A percentile compares a stretch with the other conserved stretches of the same genome.
Evolutionary conservation across 2,888 invertebrate genomes (phyloP).

Genomic region (Aphodius granarius): DNA sequence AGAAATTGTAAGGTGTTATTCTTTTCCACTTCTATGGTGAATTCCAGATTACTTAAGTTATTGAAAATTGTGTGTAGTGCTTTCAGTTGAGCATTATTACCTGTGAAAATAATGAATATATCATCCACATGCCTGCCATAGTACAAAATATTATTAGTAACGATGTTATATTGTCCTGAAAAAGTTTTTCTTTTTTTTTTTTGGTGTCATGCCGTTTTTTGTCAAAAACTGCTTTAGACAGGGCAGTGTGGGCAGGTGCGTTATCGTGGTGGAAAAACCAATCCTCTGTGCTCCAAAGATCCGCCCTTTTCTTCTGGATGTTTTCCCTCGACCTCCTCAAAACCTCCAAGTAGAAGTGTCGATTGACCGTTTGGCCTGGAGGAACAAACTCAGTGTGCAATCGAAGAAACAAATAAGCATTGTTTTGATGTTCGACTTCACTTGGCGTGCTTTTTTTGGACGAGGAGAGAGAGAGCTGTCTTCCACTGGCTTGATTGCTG

Average conservation of each 20-base stretch:
- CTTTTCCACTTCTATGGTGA: too few relatives aligned
- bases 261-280: conserved; percentile 34
- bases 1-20: too few relatives aligned
- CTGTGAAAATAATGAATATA: too few relatives aligned
- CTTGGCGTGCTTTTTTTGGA: too few relatives aligned
- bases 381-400: conserved; percentile 11
- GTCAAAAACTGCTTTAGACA: background rate
- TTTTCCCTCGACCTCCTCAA: conserved; percentile 33
- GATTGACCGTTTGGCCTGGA: conserved; percentile 26
- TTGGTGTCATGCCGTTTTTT: background rate
- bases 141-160: too few relatives aligned
- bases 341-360: conserved; percentile 31
- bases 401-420: conserved; percentile 18
- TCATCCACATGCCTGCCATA: too few relatives aligned
- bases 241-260: conserved; percentile 8
- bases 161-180: too few relatives aligned
- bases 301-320: conserved; percentile 31
- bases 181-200: too few relatives aligned
- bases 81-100: too few relatives aligned
- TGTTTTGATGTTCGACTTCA: conserved; percentile 15
- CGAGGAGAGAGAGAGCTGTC: conserved; percentile 16
- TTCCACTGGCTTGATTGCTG: conserved; percentile 33
- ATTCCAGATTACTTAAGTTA: too few relatives aligned
- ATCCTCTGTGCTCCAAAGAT: conserved; percentile 28
- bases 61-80: too few relatives aligned